A percentile compares a stretch with the other conserved stretches of the same genome.
Conservation (phyloP, 2,888 invertebrate species). For the Flexamia atlantica region DNA sequence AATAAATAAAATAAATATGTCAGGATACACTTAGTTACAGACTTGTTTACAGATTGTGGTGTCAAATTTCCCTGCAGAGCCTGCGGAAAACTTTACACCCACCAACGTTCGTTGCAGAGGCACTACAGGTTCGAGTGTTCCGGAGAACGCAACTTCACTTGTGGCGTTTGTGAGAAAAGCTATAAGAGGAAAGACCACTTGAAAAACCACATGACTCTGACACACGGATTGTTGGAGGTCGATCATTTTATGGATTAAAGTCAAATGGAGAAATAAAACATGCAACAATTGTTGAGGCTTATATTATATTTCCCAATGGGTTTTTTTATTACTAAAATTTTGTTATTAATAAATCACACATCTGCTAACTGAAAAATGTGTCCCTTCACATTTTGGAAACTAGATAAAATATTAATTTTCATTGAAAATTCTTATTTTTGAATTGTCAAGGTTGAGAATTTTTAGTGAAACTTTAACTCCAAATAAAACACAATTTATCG, state of each 20-base stretch:
- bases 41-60: not conserved
- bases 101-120: conserved; percentile 68
- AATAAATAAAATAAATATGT: too few species aligned
- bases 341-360: too few species aligned
- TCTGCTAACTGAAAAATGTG: too few species aligned
- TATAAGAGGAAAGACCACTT: conserved; percentile 7
- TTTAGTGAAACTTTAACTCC: too few species aligned
- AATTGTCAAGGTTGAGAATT: too few species aligned
- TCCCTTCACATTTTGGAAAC: too few species aligned
- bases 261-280: not conserved
- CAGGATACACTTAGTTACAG: not conserved
- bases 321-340: too few species aligned
- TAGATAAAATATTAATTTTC: too few species aligned
- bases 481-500: too few species aligned
- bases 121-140: conserved; percentile 73
- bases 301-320: too few species aligned
- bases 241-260: not conserved
- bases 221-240: not conserved
- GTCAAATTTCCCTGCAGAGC: conserved; percentile 64
- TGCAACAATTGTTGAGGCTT: not conserved
- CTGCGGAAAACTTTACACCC: conserved; percentile 70
- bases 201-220: conserved; percentile 14
- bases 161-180: conserved; percentile 68
- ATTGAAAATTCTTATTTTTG: too few species aligned
- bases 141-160: conserved; percentile 76